Evolutionary conservation across 2,888 invertebrate species (phyloP).

Genomic region (Euspilapteryx auroguttella): DNA sequence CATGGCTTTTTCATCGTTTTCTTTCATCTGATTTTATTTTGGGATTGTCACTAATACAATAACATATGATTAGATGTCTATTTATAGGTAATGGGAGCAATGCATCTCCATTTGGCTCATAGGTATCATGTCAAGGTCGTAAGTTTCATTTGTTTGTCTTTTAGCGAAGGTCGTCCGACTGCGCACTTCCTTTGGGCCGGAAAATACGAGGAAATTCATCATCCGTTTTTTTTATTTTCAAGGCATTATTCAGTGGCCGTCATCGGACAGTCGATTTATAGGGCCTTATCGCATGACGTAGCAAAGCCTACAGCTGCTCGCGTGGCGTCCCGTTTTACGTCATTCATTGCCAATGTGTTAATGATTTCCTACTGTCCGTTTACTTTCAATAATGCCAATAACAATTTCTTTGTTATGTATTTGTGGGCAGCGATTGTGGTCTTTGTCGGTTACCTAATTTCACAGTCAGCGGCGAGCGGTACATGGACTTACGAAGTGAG

Average conservation of each 20-base stretch:
- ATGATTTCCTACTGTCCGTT: no score
- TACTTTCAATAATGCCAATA: no score
- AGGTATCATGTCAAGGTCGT: slow-evolving; percentile 52
- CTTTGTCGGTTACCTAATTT: slow-evolving; percentile 58
- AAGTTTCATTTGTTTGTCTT: slow-evolving; percentile 50
- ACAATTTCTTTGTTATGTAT: no score
- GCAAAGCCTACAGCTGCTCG: no score
- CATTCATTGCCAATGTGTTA: no score
- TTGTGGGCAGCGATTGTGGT: slow-evolving; percentile 34
- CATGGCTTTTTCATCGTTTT: slow-evolving; percentile 30
- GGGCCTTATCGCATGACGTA: background rate
- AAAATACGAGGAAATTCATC: slow-evolving; percentile 56
- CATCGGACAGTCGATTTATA: slow-evolving; percentile 13
- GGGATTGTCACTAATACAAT: slow-evolving; percentile 36
- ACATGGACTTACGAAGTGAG: slow-evolving; percentile 55
- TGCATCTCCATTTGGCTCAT: slow-evolving; percentile 27
- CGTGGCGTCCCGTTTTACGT: no score
- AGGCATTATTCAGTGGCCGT: slow-evolving; percentile 33
- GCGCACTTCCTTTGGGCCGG: slow-evolving; percentile 37
- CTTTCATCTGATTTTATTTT: slow-evolving; percentile 27
- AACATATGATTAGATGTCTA: slow-evolving; percentile 35
- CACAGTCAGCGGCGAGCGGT: slow-evolving; percentile 43
- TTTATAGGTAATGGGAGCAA: slow-evolving; percentile 44
- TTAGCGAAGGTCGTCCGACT: slow-evolving; percentile 42
- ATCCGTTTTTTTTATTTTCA: slow-evolving; percentile 34